phyloP scores from a whole-genome alignment of 2,113 vertebrate genomes.

The Burhinus bistriatus region DNA sequence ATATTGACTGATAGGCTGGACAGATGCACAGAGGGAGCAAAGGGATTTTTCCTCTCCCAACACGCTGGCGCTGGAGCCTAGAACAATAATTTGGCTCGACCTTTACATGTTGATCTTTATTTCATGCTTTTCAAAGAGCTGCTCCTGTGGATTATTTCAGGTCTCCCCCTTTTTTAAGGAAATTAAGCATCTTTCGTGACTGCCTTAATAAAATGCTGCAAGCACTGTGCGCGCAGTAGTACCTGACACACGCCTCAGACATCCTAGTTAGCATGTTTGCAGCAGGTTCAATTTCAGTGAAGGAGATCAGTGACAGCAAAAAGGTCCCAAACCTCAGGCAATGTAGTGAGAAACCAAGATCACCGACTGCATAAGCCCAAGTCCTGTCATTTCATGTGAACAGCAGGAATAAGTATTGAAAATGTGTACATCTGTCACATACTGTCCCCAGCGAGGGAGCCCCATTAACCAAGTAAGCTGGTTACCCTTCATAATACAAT shows the following conservation, averaged over 20 bases:
- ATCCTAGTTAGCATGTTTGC: background rate
- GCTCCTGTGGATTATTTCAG: background rate
- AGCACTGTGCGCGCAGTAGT: background rate
- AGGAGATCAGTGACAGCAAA: background rate
- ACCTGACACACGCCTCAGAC: background rate
- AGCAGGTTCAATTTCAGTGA: background rate
- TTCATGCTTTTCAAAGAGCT: background rate
- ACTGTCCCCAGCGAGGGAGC: background rate
- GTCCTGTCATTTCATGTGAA: background rate
- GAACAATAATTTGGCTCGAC: background rate
- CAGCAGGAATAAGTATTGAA: background rate
- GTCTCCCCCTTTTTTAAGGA: background rate
- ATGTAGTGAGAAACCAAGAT: background rate
- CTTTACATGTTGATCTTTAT: background rate
- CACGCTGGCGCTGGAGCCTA: background rate
- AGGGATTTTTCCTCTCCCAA: background rate
- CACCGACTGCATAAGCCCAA: background rate
- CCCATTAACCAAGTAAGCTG: background rate
- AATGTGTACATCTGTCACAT: background rate
- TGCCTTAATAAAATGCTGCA: background rate
- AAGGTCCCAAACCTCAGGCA: fast-evolving
- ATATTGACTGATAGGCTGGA: background rate
- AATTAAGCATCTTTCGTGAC: background rate
- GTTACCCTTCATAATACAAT: background rate
- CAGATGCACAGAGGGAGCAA: background rate